phyloP scores from a whole-genome alignment of 1,140 invertebrate genomes.

The Sycobia sp. region DNA sequence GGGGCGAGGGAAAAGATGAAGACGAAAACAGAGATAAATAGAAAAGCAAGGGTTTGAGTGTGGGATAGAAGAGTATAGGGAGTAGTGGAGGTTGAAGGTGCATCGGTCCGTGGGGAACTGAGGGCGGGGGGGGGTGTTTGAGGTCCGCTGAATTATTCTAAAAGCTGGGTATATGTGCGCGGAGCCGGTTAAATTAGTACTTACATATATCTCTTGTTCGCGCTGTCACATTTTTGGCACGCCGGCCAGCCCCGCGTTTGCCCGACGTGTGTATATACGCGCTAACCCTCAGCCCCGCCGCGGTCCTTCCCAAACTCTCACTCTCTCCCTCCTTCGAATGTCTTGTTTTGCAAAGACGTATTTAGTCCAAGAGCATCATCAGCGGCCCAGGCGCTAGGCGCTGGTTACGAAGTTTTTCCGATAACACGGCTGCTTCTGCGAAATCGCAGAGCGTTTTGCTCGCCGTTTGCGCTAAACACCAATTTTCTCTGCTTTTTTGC shows the following conservation, averaged over 20 bases:
- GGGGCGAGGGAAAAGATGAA: background rate
- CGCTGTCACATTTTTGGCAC: conserved; percentile 60
- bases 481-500: no score
- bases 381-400: no score
- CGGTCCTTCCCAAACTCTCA: conserved; percentile 19
- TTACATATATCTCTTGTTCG: conserved; percentile 58
- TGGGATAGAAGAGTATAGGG: background rate
- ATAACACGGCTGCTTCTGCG: conserved; percentile 36
- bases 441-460: conserved; percentile 32
- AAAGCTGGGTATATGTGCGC: no score
- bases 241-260: conserved; percentile 41
- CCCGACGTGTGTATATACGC: no score
- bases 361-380: conserved; percentile 52
- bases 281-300: conserved; percentile 43
- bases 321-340: conserved; percentile 25
- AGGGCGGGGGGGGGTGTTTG: conserved; percentile 43
- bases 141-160: conserved; percentile 48
- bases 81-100: no score
- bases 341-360: conserved; percentile 46
- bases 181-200: conserved; percentile 57
- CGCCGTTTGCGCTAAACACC: no score
- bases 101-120: no score
- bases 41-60: background rate
- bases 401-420: conserved; percentile 40
- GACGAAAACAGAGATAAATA: background rate